These are phyloP conservation scores for Platanista minor DNA, from an alignment of 2,113 vertebrate genomes.

Conservation along the genomic window DNA sequence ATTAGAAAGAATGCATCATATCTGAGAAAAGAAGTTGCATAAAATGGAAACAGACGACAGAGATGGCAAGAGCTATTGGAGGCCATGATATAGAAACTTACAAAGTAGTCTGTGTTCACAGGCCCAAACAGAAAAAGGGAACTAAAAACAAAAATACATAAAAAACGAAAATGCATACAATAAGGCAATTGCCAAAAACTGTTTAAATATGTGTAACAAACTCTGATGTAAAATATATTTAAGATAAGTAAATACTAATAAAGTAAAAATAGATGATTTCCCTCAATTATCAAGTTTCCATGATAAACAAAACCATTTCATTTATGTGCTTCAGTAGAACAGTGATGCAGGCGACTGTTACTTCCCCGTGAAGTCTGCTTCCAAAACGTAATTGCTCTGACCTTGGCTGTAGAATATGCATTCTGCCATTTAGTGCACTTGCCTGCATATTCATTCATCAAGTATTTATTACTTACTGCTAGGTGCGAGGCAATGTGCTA, in stretches of 20 bases:
- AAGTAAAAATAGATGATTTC: background rate
- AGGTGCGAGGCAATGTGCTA: slow-evolving; percentile 49
- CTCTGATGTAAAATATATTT: background rate
- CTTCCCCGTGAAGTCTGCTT: background rate
- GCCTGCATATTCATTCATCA: slow-evolving; percentile 42
- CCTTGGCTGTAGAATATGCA: background rate
- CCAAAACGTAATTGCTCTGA: background rate
- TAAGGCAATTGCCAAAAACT: background rate
- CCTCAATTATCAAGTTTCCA: background rate
- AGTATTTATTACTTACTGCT: slow-evolving; percentile 52
- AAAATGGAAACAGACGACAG: background rate
- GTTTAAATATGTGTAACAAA: background rate
- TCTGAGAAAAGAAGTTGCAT: background rate
- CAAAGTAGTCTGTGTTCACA: background rate
- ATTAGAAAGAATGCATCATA: background rate
- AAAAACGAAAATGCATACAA: background rate
- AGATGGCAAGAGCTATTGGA: background rate
- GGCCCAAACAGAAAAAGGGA: background rate
- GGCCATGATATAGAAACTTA: background rate
- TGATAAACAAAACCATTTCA: background rate
- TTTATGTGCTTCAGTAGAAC: background rate
- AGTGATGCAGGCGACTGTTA: background rate
- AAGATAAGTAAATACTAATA: background rate
- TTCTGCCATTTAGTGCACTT: slow-evolving; percentile 32
- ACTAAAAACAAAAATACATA: background rate